Evolutionary conservation across 1,140 invertebrate genomes (phyloP).

Genomic region (Maniola jurtina): DNA sequence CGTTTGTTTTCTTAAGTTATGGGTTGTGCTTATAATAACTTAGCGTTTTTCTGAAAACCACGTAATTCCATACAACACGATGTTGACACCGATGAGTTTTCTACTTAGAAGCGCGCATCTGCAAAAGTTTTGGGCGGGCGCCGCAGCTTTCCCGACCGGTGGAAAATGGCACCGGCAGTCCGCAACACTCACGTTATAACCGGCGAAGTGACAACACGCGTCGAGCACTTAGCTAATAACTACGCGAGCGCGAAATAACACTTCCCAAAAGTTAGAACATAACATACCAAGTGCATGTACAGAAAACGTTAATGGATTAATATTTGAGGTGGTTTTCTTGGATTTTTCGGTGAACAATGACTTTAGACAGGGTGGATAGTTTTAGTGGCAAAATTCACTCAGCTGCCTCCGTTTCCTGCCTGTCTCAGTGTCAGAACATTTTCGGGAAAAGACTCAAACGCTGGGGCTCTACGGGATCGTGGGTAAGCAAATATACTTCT

Average conservation of each 20-base stretch:
- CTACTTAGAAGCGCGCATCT: slow-evolving; percentile 19
- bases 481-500: slow-evolving; percentile 76
- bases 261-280: neutral
- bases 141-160: slow-evolving; percentile 56
- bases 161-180: slow-evolving; percentile 53
- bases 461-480: slow-evolving; percentile 85
- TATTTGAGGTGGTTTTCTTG: slow-evolving; percentile 20
- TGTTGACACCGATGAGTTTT: slow-evolving; percentile 20
- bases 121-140: slow-evolving; percentile 45
- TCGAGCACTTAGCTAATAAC: slow-evolving; percentile 13
- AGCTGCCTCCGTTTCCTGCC: slow-evolving; percentile 73
- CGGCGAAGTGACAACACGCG: slow-evolving; percentile 52
- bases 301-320: slow-evolving; percentile 19
- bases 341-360: slow-evolving; percentile 51
- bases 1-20: too few species aligned
- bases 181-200: slow-evolving; percentile 51
- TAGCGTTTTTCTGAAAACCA: neutral
- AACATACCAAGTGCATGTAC: neutral
- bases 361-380: slow-evolving; percentile 66
- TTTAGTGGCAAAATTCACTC: slow-evolving; percentile 73
- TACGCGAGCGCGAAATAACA: slow-evolving; percentile 18
- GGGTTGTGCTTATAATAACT: too few species aligned
- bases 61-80: neutral
- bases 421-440: slow-evolving; percentile 75
- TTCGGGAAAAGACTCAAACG: slow-evolving; percentile 82